phyloP scores from a whole-genome alignment of 2,113 vertebrate genomes.

The Rhinoptilus africanus region DNA sequence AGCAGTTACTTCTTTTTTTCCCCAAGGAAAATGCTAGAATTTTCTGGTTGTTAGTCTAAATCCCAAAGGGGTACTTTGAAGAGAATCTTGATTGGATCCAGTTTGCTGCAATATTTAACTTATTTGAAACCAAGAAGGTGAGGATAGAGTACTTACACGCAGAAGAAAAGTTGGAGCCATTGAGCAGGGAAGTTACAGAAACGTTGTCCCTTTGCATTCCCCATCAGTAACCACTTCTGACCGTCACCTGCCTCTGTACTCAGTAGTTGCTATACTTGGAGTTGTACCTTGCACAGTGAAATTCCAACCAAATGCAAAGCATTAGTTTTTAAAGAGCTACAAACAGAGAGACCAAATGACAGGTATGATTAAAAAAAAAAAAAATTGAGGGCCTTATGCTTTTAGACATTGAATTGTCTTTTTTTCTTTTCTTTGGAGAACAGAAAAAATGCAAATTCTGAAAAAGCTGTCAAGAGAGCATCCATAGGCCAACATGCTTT shows the following conservation, averaged over 20 bases:
- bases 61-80: background rate
- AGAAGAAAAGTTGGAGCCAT: background rate
- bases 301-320: background rate
- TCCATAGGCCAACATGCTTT: background rate
- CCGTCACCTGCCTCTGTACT: background rate
- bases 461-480: background rate
- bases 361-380: background rate
- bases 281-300: background rate
- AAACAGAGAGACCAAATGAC: background rate
- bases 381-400: background rate
- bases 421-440: background rate
- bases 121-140: background rate
- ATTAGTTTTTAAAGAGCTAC: background rate
- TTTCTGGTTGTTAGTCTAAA: background rate
- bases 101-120: background rate
- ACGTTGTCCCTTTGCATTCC: background rate
- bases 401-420: background rate
- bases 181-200: background rate
- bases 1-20: background rate
- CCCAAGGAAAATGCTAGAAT: background rate
- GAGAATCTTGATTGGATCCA: background rate
- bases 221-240: background rate
- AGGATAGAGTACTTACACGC: background rate
- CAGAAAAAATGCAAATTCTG: background rate
- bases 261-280: background rate